Evolutionary conservation across 2,113 vertebrate species (phyloP).

Genomic region (Saguinus imperator): DNA sequence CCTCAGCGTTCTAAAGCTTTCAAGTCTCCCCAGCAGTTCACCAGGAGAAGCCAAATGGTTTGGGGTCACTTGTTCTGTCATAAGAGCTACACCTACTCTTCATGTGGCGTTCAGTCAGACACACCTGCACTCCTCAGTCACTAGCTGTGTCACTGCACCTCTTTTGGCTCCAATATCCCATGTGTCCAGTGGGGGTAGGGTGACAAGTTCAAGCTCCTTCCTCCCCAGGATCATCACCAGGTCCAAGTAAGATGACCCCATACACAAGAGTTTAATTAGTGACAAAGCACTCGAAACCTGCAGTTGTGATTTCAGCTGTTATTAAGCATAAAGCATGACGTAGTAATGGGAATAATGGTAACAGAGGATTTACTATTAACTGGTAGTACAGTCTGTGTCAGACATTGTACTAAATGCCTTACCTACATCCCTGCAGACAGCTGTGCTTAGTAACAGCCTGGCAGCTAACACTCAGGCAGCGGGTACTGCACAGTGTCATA

Average conservation of each 20-base stretch:
- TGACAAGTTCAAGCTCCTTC: neutral
- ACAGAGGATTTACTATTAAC: neutral
- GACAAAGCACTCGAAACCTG: neutral
- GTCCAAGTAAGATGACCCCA: neutral
- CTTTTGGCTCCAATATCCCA: neutral
- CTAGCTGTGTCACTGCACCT: neutral
- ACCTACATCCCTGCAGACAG: neutral
- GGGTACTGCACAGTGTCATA: rapidly evolving
- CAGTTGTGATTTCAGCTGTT: neutral
- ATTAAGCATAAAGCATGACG: no score
- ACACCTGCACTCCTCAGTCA: neutral
- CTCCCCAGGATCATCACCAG: no score
- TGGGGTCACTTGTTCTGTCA: neutral
- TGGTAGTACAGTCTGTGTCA: no score
- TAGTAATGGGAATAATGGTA: neutral
- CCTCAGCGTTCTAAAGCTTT: neutral
- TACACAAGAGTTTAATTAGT: neutral
- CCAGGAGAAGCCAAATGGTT: neutral
- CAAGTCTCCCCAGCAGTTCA: neutral
- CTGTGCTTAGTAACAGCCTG: no score
- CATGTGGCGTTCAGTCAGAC: neutral
- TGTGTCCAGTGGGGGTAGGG: rapidly evolving
- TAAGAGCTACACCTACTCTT: neutral
- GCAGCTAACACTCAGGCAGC: neutral
- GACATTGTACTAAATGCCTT: neutral